Evolutionary conservation across 2,888 invertebrate genomes (phyloP).

Genomic region (Ryuthela nishihirai): DNA sequence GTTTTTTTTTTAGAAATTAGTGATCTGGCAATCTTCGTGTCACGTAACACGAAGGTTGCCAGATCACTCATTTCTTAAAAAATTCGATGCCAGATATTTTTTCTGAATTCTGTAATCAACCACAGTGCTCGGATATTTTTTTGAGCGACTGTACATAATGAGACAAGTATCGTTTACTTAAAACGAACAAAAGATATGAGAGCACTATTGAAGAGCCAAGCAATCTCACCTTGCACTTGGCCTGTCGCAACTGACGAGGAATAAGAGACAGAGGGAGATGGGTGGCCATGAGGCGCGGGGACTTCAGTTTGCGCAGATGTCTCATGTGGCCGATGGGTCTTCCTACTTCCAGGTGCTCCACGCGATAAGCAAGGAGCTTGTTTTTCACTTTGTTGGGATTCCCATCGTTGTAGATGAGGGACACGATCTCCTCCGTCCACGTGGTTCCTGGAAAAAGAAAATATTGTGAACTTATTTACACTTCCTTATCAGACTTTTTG

Average conservation of each 20-base stretch:
- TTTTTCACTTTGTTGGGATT: constrained; percentile 47
- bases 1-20: too few relatives aligned
- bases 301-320: constrained; percentile 34
- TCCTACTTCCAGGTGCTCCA: constrained; percentile 44
- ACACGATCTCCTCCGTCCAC: constrained; percentile 53
- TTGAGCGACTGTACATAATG: too few relatives aligned
- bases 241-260: constrained; percentile 37
- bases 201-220: neutral
- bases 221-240: constrained; percentile 42
- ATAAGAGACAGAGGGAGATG: constrained; percentile 45
- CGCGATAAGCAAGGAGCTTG: constrained; percentile 46
- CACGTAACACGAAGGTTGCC: too few relatives aligned
- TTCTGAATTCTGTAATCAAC: too few relatives aligned
- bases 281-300: constrained; percentile 49
- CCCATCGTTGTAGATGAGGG: constrained; percentile 50
- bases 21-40: too few relatives aligned
- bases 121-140: too few relatives aligned
- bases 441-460: constrained; percentile 50
- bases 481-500: too few relatives aligned
- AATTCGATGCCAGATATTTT: too few relatives aligned
- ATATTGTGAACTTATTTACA: too few relatives aligned
- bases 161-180: too few relatives aligned
- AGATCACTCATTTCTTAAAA: too few relatives aligned
- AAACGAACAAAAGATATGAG: too few relatives aligned
- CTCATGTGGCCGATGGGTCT: constrained; percentile 42